phyloP scores from a whole-genome alignment of 2,113 vertebrate genomes.

The Gulo gulo region DNA sequence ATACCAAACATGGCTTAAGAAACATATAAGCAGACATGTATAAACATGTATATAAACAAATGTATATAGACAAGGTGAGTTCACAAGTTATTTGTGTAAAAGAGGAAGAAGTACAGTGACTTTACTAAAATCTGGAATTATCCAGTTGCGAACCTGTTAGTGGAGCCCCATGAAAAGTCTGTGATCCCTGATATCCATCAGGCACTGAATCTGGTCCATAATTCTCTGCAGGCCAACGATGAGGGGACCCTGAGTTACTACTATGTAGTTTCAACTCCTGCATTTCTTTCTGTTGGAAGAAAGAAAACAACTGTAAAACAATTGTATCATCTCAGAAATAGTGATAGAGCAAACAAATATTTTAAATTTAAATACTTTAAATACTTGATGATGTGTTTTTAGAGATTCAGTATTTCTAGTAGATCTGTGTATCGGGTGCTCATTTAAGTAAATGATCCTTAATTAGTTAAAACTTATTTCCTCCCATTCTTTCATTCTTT shows the following conservation, averaged over 20 bases:
- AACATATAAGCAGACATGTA: not conserved
- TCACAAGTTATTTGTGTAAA: slow-evolving; percentile 14
- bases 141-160: slow-evolving; percentile 87
- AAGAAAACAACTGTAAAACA: slow-evolving; percentile 19
- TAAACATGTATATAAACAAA: slow-evolving; percentile 4
- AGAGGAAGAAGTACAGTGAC: not conserved
- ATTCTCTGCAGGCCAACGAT: slow-evolving; percentile 89
- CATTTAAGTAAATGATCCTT: slow-evolving; percentile 19
- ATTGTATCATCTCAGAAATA: not conserved
- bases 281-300: slow-evolving; percentile 91
- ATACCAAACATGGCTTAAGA: not conserved
- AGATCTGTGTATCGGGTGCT: not conserved
- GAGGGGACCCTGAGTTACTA: slow-evolving; percentile 86
- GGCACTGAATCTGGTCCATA: slow-evolving; percentile 89
- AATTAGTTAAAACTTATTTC: not conserved
- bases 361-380: not conserved
- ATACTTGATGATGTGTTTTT: not conserved
- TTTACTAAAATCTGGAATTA: not conserved
- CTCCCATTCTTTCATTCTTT: not conserved
- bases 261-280: slow-evolving; percentile 92
- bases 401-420: slow-evolving; percentile 1
- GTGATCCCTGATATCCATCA: slow-evolving; percentile 90
- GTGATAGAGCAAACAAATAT: not conserved
- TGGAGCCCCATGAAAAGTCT: slow-evolving; percentile 92
- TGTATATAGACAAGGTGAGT: not conserved